Evolutionary conservation across 2,113 vertebrate species (phyloP), one percentile per base, ranked within the genome.

Genomic region (Corynorhinus townsendii): DNA sequence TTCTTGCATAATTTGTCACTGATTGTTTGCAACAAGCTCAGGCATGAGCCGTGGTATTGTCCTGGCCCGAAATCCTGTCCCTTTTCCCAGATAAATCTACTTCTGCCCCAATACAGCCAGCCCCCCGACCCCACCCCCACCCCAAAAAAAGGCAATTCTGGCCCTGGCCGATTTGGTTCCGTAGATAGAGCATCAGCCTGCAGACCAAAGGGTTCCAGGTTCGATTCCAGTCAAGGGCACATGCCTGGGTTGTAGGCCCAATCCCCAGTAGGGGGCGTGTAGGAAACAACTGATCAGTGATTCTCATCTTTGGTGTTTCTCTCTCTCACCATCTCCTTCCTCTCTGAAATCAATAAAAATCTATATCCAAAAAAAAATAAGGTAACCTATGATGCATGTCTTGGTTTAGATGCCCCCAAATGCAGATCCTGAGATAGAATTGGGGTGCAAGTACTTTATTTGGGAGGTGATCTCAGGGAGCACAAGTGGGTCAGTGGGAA

Each of bases 1-100:
- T 79, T 77, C 54, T 92, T 96, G 47, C 73, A 73, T 72, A 92
- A 92, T 92, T 56, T n/a, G 47, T 87, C 52, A 38, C 40, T 33
- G 22, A 76, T 38, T 72, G 30, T 89, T 28, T 45, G n/a, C n/a
- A 73, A 72, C n/a, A 90, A 85, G 66, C 45, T 69, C 40, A 72
- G 28, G 11, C 28, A 0, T 92, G 45, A 93, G 76, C 95, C 86
- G 77, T 47, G 4, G 28, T 66, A 26, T 12, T 88, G 77, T 92
- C 81, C 38, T 87, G 54, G 69, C 40, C 69, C 38, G 26, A 10
- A 68, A 71, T 12, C 28, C 15, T 40, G 12, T 52, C 38, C 26
- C 40, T 86, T 71, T 69, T 93, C 80, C 72, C 76, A 81, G 43
- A 88, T 33, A 80, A 82, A 84, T 47, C 64, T 71, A 30, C 24